Evolutionary conservation across 1,140 invertebrate species (phyloP), one percentile per base, ranked within the genome.

Genomic region (Dryas iulia): DNA sequence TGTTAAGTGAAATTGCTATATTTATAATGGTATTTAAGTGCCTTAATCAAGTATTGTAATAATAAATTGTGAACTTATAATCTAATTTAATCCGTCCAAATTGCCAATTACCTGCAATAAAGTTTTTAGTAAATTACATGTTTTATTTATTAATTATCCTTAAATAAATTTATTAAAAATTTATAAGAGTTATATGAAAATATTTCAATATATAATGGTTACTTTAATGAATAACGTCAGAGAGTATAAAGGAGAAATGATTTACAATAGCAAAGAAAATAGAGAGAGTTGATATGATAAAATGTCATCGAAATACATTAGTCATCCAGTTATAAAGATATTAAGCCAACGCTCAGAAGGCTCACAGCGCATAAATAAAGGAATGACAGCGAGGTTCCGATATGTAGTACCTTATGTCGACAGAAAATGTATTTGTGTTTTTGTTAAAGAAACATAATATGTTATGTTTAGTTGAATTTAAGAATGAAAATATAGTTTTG

Each of bases 41-140:
- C 84, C 86, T 90, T 87, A 82, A 75, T 77, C 61, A 77, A 66
- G 79, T 77, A 73, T 78, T 79, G 73, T 76, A 76, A 39, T 77
- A 79, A 74, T 76, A 72, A 81, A 80, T 73, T 59, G 59, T 83
- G 61, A 77, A 79, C 63, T 71, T 78, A 75, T 79, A 66, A 70
- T 78, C 59, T 77, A 76, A 72, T 81, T 79, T 76, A 71, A 81
- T 81, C 80, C 78, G 79, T 84, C 81, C 79, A 84, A 87, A 83
- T 85, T 88, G 82, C 86, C 83, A 86, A 79, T 78, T 84, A 82
- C 77, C 79, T 84, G 81, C 82, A 89, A 89, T 88, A 89, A 87
- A 89, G 21, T 80, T 78, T 79, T 82, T 75, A 80, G 84, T 76
- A 74, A 83, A 74, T 72, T 58, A 10, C 6, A 58, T n/a, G 67